phyloP scores from a whole-genome alignment of 2,113 vertebrate species.

The Dermatemys mawii region DNA sequence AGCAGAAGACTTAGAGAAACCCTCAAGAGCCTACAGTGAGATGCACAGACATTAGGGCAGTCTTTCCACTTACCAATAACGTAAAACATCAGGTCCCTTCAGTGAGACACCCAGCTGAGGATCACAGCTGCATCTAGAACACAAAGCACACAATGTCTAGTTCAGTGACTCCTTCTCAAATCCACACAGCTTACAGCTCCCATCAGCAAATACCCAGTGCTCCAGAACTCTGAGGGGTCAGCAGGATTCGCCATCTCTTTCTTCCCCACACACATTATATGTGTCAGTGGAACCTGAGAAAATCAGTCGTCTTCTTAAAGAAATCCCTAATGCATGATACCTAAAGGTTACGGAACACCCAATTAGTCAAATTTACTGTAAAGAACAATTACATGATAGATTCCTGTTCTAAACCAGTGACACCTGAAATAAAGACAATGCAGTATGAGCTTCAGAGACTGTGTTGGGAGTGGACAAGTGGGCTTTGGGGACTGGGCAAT shows the following conservation, averaged over 20 bases:
- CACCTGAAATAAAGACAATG: background rate
- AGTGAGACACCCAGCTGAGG: constrained; percentile 89
- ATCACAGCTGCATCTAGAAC: constrained; percentile 83
- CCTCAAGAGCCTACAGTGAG: background rate
- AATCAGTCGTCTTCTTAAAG: background rate
- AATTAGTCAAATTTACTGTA: background rate
- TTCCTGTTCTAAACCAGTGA: background rate
- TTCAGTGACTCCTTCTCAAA: constrained; percentile 74
- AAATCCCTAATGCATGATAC: background rate
- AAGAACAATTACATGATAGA: background rate
- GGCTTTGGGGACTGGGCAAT: background rate
- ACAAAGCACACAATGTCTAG: constrained; percentile 88
- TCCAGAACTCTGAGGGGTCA: background rate
- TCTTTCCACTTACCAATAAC: constrained; percentile 93
- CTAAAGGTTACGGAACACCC: background rate
- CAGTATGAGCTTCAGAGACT: background rate
- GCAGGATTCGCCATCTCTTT: background rate
- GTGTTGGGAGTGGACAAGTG: background rate
- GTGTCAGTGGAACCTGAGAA: background rate
- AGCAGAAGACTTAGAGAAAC: background rate
- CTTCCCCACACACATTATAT: too few species aligned
- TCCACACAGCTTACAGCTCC: background rate
- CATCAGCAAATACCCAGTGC: background rate
- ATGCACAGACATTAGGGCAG: constrained; percentile 3
- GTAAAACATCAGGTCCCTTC: constrained; percentile 99